phyloP scores from a whole-genome alignment of 2,888 invertebrate genomes.

The Cordilura impudica region DNA sequence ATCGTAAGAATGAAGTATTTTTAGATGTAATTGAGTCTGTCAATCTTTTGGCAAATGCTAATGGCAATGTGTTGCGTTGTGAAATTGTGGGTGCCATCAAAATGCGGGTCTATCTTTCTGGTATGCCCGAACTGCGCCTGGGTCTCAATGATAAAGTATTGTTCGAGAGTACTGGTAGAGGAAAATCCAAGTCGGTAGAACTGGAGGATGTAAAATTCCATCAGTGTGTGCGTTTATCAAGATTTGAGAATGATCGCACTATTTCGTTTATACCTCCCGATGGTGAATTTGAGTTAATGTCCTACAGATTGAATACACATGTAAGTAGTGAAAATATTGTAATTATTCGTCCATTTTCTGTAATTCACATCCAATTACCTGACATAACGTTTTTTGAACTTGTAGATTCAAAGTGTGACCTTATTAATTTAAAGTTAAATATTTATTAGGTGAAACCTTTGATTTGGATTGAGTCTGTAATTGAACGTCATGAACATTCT shows the following conservation, averaged over 20 bases:
- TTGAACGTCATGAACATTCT: constrained; percentile 97
- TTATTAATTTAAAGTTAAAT: background rate
- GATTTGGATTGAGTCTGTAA: constrained; percentile 99
- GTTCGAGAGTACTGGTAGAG: constrained; percentile 97
- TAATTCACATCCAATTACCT: too few relatives aligned
- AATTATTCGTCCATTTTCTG: too few relatives aligned
- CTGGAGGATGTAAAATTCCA: constrained; percentile 99
- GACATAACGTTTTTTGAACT: too few relatives aligned
- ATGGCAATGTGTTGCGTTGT: constrained; percentile 96
- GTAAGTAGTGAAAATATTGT: too few relatives aligned
- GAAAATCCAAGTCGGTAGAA: constrained; percentile 98
- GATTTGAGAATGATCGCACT: constrained; percentile 98
- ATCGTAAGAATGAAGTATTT: constrained; percentile 99
- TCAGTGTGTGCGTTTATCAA: constrained; percentile 96
- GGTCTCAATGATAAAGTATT: constrained; percentile 98
- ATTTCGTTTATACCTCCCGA: constrained; percentile 99
- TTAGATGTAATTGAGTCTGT: constrained; percentile 99
- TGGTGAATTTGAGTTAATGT: constrained; percentile 99
- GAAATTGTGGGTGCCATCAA: constrained; percentile 99
- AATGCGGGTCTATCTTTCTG: constrained; percentile 98
- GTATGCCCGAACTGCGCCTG: constrained; percentile 97
- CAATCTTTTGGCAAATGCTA: constrained; percentile 95
- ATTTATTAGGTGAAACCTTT: constrained; percentile 86
- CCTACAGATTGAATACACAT: constrained; percentile 96
- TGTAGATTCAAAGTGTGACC: too few relatives aligned